These are phyloP conservation scores for Hoplias malabaricus DNA, from an alignment of 2,113 vertebrate species.

Conservation along the genomic window DNA sequence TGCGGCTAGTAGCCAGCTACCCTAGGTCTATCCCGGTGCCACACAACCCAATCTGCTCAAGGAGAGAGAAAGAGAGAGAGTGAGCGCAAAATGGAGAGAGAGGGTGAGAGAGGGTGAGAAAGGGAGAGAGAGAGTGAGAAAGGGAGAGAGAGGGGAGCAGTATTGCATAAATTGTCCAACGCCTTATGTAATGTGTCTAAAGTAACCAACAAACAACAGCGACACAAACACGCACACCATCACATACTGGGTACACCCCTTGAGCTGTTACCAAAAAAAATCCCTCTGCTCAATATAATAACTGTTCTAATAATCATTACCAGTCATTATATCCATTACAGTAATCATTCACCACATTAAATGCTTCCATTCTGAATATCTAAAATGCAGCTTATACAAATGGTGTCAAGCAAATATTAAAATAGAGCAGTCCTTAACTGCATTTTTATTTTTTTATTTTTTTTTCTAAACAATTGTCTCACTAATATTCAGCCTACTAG, in stretches of 20 bases:
- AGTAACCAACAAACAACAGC: constrained; percentile 26
- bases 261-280: not conserved
- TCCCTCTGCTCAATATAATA: not conserved
- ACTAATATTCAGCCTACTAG: too few relatives aligned
- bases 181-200: constrained; percentile 45
- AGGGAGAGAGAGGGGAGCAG: constrained; percentile 5
- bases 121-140: constrained; percentile 24
- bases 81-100: too few relatives aligned
- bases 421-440: not conserved
- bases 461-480: too few relatives aligned
- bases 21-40: constrained; percentile 25
- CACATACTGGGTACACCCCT: constrained; percentile 35
- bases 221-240: constrained; percentile 17
- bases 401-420: not conserved
- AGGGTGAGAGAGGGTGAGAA: constrained; percentile 35
- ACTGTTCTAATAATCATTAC: constrained; percentile 11
- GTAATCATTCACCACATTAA: not conserved
- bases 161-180: constrained; percentile 42
- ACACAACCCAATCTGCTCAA: constrained; percentile 33
- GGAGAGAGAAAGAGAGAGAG: constrained; percentile 34
- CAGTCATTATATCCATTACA: not conserved
- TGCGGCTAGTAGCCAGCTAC: constrained; percentile 13
- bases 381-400: not conserved
- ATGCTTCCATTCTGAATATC: not conserved
- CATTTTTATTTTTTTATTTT: too few relatives aligned